These are phyloP conservation scores for Heteromurus nitidus DNA, from an alignment of 2,888 invertebrate genomes.

Conservation along the genomic window DNA sequence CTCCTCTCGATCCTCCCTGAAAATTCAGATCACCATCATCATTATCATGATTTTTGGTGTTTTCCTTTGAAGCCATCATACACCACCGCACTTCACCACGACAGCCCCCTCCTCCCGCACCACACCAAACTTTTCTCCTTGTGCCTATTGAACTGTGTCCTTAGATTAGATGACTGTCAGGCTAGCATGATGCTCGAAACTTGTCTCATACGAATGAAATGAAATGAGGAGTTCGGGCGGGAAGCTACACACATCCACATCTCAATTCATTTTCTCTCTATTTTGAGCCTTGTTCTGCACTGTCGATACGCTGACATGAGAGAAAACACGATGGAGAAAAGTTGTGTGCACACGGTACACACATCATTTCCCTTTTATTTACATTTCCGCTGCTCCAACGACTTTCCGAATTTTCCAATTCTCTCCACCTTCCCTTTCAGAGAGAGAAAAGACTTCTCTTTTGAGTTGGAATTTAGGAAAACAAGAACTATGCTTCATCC, in stretches of 20 bases:
- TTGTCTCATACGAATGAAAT: no score
- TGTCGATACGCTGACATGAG: no score
- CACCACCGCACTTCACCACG: background rate
- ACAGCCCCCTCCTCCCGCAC: background rate
- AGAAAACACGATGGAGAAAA: no score
- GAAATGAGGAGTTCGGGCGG: no score
- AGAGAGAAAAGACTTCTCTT: no score
- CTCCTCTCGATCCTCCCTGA: constrained; percentile 3
- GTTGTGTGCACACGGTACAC: background rate
- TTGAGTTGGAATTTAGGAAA: no score
- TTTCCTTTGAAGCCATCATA: constrained; percentile 20
- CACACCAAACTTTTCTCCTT: background rate
- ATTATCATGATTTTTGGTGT: no score
- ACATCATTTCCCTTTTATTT: constrained; percentile 32
- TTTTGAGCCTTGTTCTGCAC: no score
- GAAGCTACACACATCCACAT: no score
- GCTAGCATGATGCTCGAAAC: no score
- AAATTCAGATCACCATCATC: constrained; percentile 25
- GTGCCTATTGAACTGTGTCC: background rate
- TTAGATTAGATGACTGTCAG: background rate
- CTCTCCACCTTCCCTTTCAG: constrained; percentile 17
- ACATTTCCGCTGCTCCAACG: constrained; percentile 33
- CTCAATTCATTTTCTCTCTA: background rate
- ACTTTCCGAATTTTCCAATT: constrained; percentile 35
- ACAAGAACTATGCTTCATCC: background rate